These are phyloP conservation scores for Hyperoplus immaculatus DNA, from an alignment of 2,797 vertebrate genomes.

Conservation along the genomic window DNA sequence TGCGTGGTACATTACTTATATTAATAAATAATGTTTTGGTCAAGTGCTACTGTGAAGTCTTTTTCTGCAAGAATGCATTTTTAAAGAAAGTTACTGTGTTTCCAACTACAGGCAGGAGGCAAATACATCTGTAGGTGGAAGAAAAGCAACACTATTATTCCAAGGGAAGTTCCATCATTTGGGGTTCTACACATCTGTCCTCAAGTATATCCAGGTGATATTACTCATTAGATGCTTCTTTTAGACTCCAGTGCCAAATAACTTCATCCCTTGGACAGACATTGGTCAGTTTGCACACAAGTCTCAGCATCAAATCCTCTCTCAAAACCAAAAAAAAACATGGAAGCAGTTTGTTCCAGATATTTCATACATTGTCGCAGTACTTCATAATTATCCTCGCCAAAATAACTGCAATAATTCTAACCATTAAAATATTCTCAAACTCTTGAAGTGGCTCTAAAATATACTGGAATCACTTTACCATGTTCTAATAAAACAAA, in stretches of 20 bases:
- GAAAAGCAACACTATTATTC: background rate
- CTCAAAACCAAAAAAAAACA: no score
- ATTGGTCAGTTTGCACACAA: no score
- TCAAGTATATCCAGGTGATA: background rate
- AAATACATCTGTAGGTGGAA: background rate
- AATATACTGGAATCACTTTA: no score
- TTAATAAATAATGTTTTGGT: conserved; percentile 83
- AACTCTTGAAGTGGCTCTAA: no score
- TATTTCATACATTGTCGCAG: no score
- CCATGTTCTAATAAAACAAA: no score
- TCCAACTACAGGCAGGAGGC: background rate
- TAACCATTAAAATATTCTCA: no score
- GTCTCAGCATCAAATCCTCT: no score
- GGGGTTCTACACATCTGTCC: background rate
- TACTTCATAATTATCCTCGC: no score
- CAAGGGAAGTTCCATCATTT: conserved; percentile 1
- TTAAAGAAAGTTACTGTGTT: background rate
- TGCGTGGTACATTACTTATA: conserved; percentile 79
- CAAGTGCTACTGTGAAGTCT: conserved; percentile 64
- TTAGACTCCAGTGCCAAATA: background rate
- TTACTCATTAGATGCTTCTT: background rate
- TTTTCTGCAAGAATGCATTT: conserved; percentile 47
- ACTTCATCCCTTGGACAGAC: no score
- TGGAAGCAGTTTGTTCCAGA: no score
- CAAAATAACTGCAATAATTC: no score